These are phyloP conservation scores for Polyommatus icarus DNA, from an alignment of 2,888 invertebrate species.

Conservation along the genomic window DNA sequence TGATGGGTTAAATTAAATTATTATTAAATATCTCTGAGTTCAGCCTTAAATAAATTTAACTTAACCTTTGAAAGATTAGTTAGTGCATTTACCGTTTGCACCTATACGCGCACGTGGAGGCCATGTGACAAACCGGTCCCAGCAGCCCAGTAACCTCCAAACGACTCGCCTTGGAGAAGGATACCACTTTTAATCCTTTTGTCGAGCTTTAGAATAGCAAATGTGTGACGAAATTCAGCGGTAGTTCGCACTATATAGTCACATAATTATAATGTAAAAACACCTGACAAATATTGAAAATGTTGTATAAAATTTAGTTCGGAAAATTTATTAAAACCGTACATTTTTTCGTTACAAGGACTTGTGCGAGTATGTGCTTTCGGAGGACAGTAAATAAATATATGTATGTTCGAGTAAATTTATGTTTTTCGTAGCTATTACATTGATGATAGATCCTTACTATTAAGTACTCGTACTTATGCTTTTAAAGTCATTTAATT, in stretches of 20 bases:
- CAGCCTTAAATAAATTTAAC: not conserved
- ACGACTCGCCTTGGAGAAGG: slow-evolving; percentile 66
- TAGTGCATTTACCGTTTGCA: slow-evolving; percentile 35
- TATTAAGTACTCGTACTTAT: no score
- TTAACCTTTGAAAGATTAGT: not conserved
- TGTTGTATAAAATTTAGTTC: no score
- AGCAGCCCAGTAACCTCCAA: slow-evolving; percentile 78
- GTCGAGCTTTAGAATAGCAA: slow-evolving; percentile 46
- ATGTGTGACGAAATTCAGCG: slow-evolving; percentile 42
- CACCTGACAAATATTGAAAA: no score
- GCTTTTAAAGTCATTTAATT: no score
- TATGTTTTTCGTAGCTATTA: no score
- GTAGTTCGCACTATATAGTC: not conserved
- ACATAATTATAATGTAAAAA: not conserved
- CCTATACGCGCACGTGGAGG: slow-evolving; percentile 71
- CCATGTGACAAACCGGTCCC: slow-evolving; percentile 79
- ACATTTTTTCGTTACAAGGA: no score
- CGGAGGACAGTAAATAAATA: no score
- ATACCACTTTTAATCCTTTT: slow-evolving; percentile 60
- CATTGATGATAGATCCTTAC: no score
- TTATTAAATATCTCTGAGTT: not conserved
- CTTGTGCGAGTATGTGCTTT: no score
- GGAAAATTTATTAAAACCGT: not conserved
- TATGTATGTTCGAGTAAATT: no score
- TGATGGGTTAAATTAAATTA: not conserved